These are phyloP conservation scores for Heliopora coerulea DNA, from an alignment of 92 coral and sea anemone species.

Conservation along the genomic window DNA sequence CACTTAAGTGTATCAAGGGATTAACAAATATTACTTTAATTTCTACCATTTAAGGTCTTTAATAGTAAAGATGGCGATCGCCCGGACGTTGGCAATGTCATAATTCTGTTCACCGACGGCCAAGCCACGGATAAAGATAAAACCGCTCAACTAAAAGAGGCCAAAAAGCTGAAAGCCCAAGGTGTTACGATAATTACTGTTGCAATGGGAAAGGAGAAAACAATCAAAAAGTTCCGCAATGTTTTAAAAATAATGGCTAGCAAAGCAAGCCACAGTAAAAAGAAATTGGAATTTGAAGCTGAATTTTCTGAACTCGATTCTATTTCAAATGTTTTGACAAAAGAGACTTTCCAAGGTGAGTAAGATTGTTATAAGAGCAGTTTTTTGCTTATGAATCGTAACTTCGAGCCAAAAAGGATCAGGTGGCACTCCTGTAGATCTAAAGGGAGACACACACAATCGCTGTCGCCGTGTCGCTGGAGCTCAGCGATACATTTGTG, in stretches of 20 bases:
- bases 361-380: no score
- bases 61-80: constrained; percentile 12
- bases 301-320: not conserved
- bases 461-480: no score
- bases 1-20: no score
- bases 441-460: no score
- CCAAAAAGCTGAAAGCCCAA: constrained; percentile 2
- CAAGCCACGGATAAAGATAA: not conserved
- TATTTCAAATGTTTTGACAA: constrained; percentile 1
- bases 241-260: constrained; percentile 5
- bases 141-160: constrained; percentile 4
- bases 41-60: not conserved
- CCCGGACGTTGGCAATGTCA: constrained; percentile 5
- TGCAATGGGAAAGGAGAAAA: constrained; percentile 6
- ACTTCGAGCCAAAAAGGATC: no score
- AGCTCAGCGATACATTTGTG: no score
- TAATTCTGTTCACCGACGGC: constrained; percentile 23
- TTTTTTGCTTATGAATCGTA: no score
- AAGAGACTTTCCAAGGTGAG: not conserved
- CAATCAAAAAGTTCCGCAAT: not conserved
- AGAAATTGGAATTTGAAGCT: constrained; percentile 6
- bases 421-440: no score
- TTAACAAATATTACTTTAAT: not conserved
- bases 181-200: constrained; percentile 21
- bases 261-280: not conserved